Conservation (phyloP, 2,888 invertebrate species). For the Agonum fuliginosum region DNA sequence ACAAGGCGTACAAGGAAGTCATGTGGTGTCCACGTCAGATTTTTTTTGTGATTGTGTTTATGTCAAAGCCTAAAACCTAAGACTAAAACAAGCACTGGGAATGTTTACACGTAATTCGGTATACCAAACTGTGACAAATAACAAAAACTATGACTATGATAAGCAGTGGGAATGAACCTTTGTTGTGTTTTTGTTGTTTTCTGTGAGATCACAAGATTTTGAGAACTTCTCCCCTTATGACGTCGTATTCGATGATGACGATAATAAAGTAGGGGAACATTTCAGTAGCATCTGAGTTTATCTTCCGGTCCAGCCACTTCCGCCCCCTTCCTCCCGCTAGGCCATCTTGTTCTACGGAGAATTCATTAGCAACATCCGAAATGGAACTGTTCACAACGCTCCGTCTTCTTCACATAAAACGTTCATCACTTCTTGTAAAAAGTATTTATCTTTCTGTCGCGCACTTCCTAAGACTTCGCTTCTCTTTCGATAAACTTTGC, state of each 20-base stretch:
- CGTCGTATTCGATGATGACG: conserved; percentile 41
- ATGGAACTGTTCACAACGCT: conserved; percentile 49
- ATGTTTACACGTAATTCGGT: no score
- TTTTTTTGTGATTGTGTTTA: no score
- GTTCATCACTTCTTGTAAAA: conserved; percentile 59
- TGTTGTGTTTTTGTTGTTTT: not conserved
- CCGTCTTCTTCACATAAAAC: conserved; percentile 38
- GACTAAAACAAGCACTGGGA: no score
- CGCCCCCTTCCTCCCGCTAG: not conserved
- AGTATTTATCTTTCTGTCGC: conserved; percentile 60
- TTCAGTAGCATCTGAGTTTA: conserved; percentile 37
- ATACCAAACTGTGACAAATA: no score
- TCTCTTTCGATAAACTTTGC: conserved; percentile 69
- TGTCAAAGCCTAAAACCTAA: no score
- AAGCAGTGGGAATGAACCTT: no score
- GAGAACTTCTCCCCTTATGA: conserved; percentile 13
- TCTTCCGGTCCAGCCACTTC: conserved; percentile 49
- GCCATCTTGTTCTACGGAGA: conserved; percentile 42
- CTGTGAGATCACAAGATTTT: not conserved
- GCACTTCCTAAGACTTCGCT: conserved; percentile 39
- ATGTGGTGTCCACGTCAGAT: no score
- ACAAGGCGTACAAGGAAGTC: no score
- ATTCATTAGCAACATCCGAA: conserved; percentile 59
- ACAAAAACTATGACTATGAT: no score
- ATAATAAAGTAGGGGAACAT: conserved; percentile 50